A percentile compares a stretch with the other conserved stretches of the same genome.
These are phyloP conservation scores for Florisuga fusca DNA, from an alignment of 2,797 vertebrate genomes.

Conservation along the genomic window DNA sequence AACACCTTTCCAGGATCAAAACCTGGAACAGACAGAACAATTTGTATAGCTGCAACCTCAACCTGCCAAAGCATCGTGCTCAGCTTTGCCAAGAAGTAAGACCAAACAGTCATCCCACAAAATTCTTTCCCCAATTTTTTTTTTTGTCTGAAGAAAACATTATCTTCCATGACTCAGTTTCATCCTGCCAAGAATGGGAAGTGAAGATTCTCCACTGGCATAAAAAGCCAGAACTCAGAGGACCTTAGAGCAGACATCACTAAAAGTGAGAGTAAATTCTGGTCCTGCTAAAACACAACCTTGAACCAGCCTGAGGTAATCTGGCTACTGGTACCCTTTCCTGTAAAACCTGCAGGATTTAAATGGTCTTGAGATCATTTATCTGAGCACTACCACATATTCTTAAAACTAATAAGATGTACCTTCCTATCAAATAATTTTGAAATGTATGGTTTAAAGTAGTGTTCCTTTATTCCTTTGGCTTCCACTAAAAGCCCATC, in stretches of 20 bases:
- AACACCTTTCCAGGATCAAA: neutral
- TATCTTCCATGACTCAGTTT: rapidly evolving
- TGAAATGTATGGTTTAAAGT: constrained; percentile 95
- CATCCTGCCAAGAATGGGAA: neutral
- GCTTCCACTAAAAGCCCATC: constrained; percentile 94
- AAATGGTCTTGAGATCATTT: neutral
- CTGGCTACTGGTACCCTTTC: neutral
- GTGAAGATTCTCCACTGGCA: neutral
- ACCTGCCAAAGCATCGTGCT: neutral
- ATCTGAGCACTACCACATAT: rapidly evolving
- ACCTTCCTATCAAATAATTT: constrained; percentile 92
- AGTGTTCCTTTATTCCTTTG: constrained; percentile 97
- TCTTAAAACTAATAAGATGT: neutral
- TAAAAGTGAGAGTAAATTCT: neutral
- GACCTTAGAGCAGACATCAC: neutral
- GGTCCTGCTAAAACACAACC: neutral
- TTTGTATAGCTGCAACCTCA: neutral
- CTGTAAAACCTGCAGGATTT: neutral
- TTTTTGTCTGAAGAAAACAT: neutral
- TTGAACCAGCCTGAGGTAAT: neutral
- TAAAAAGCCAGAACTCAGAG: neutral
- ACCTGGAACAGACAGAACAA: neutral
- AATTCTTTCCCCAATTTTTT: neutral
- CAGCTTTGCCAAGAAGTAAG: neutral
- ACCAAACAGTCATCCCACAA: neutral